Conservation (phyloP, 2,888 invertebrate species). For the Epistrophella euchroma region DNA sequence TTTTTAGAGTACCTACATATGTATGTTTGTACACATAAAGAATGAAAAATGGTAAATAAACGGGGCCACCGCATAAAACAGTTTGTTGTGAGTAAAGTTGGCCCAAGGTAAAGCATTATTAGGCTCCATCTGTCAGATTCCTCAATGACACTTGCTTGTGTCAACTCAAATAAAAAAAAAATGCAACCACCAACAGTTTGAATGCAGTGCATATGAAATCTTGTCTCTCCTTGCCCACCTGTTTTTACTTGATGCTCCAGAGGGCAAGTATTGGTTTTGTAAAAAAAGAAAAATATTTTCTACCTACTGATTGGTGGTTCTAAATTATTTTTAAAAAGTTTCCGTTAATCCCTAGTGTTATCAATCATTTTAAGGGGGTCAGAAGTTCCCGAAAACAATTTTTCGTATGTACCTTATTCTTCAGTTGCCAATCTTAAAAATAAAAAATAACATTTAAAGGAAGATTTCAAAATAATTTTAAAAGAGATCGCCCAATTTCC, state of each 20-base stretch:
- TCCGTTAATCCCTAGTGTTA: no score
- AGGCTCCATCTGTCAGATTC: constrained; percentile 45
- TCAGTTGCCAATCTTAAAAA: no score
- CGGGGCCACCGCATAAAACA: constrained; percentile 42
- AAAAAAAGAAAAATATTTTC: background rate
- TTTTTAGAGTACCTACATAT: background rate
- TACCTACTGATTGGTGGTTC: no score
- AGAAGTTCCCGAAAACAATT: no score
- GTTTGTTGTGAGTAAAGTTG: constrained; percentile 26
- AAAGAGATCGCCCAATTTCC: no score
- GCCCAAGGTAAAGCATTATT: constrained; percentile 48
- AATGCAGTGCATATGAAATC: constrained; percentile 35
- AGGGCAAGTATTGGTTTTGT: background rate
- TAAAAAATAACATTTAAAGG: no score
- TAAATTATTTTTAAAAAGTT: no score
- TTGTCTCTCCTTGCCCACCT: constrained; percentile 4
- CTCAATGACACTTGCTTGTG: constrained; percentile 44
- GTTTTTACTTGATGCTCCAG: constrained; percentile 3
- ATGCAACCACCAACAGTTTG: constrained; percentile 32
- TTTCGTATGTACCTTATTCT: no score
- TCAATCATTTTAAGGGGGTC: no score
- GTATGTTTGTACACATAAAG: background rate
- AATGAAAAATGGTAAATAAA: constrained; percentile 49
- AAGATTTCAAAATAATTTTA: no score
- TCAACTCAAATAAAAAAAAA: constrained; percentile 23